Evolutionary conservation across 2,888 invertebrate genomes (phyloP).

Genomic region (Tachystola acroxantha): DNA sequence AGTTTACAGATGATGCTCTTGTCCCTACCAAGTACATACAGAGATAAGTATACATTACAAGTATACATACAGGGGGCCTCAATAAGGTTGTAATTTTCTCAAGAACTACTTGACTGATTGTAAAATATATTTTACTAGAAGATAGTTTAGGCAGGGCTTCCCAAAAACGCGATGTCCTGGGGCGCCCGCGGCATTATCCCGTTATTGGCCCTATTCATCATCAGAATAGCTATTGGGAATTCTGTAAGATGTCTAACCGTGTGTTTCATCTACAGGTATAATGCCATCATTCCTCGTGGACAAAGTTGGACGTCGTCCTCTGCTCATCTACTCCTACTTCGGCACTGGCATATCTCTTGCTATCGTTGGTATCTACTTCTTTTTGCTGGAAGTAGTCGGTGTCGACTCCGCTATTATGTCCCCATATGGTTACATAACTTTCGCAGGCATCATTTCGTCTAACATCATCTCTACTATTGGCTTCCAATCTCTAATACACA

Average conservation of each 20-base stretch:
- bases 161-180: no score
- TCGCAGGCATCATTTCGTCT: conserved; percentile 54
- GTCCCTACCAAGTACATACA: no score
- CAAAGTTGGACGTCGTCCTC: conserved; percentile 59
- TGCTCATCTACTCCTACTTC: conserved; percentile 57
- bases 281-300: conserved; percentile 48
- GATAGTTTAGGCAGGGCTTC: no score
- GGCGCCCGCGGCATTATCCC: no score
- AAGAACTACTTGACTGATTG: no score
- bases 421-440: conserved; percentile 46
- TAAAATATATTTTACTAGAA: no score
- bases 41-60: no score
- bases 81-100: no score
- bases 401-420: conserved; percentile 28
- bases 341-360: conserved; percentile 35
- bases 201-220: no score
- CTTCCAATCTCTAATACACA: conserved; percentile 61
- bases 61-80: no score
- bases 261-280: conserved; percentile 43
- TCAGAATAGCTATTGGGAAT: no score
- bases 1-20: no score
- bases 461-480: conserved; percentile 51
- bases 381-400: conserved; percentile 37
- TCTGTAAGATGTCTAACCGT: conserved; percentile 1
- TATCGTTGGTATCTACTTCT: conserved; percentile 50